These are phyloP conservation scores for Nettapus auritus DNA, from an alignment of 2,113 vertebrate species.

Conservation along the genomic window DNA sequence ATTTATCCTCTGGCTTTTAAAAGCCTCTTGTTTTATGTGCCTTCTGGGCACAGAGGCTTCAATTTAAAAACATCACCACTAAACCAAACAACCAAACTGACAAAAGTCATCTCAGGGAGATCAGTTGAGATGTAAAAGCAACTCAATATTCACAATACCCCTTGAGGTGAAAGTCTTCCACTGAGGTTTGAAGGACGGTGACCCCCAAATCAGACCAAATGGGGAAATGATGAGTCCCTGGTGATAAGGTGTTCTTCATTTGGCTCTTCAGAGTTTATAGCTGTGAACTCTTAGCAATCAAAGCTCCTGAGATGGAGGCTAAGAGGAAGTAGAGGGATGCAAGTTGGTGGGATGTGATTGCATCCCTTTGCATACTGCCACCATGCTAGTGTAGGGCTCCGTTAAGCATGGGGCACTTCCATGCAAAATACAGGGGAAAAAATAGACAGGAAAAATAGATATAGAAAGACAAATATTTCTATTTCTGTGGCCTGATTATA, in stretches of 20 bases:
- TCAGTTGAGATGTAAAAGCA: slow-evolving; percentile 47
- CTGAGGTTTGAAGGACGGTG: background rate
- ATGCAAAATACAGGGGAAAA: background rate
- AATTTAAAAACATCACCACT: slow-evolving; percentile 48
- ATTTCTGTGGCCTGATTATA: slow-evolving; percentile 32
- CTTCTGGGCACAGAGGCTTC: slow-evolving; percentile 48
- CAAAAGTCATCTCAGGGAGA: slow-evolving; percentile 32
- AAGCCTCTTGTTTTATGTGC: slow-evolving; percentile 54
- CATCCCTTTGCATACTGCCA: background rate
- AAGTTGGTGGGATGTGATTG: background rate
- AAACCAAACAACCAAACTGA: slow-evolving; percentile 62
- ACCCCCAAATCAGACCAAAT: background rate
- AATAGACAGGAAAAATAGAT: background rate
- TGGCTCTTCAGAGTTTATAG: background rate
- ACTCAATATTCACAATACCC: background rate
- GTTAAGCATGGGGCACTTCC: background rate
- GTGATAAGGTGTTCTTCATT: background rate
- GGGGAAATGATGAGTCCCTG: background rate
- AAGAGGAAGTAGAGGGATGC: background rate
- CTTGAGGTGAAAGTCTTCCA: background rate
- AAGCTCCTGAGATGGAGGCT: background rate
- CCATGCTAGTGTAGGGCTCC: background rate
- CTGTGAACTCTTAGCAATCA: background rate
- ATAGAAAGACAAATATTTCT: slow-evolving; percentile 16
- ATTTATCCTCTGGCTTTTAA: slow-evolving; percentile 66